A percentile compares a stretch with the other conserved stretches of the same genome.
These are phyloP conservation scores for Akabosia matsudoensis DNA, from an alignment of 1,140 invertebrate species.

Conservation along the genomic window DNA sequence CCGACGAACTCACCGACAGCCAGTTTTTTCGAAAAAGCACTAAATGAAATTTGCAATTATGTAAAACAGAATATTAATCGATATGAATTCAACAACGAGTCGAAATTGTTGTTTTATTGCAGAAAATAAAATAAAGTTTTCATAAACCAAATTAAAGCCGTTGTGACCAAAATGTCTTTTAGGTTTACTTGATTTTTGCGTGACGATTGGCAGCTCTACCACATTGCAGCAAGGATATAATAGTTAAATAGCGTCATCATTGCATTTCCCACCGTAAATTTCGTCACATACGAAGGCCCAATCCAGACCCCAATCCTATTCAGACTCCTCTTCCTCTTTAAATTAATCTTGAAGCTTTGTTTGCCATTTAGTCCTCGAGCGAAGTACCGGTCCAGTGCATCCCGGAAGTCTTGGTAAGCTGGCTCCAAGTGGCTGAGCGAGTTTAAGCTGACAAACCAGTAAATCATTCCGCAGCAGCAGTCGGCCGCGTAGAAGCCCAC, in stretches of 20 bases:
- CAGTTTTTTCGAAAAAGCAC: too few relatives aligned
- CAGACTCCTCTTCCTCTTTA: neutral
- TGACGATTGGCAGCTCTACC: too few relatives aligned
- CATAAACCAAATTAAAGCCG: too few relatives aligned
- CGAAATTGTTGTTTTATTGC: too few relatives aligned
- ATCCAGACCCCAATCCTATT: neutral
- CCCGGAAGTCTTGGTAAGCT: neutral
- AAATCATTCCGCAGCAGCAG: neutral
- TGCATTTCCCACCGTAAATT: neutral
- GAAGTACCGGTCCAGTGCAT: too few relatives aligned
- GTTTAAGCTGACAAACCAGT: conserved; percentile 3
- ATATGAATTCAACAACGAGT: too few relatives aligned
- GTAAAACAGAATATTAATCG: too few relatives aligned
- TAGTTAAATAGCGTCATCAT: conserved; percentile 3
- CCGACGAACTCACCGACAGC: too few relatives aligned
- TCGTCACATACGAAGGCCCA: neutral
- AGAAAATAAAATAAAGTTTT: too few relatives aligned
- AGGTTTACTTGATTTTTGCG: too few relatives aligned
- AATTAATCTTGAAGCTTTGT: neutral
- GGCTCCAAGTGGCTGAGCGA: neutral
- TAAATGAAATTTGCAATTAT: too few relatives aligned
- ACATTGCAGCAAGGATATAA: neutral
- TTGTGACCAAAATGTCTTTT: too few relatives aligned
- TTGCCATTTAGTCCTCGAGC: neutral
- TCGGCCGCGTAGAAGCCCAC: neutral